Evolutionary conservation across 2,113 vertebrate genomes (phyloP).

Genomic region (Tichodroma muraria): DNA sequence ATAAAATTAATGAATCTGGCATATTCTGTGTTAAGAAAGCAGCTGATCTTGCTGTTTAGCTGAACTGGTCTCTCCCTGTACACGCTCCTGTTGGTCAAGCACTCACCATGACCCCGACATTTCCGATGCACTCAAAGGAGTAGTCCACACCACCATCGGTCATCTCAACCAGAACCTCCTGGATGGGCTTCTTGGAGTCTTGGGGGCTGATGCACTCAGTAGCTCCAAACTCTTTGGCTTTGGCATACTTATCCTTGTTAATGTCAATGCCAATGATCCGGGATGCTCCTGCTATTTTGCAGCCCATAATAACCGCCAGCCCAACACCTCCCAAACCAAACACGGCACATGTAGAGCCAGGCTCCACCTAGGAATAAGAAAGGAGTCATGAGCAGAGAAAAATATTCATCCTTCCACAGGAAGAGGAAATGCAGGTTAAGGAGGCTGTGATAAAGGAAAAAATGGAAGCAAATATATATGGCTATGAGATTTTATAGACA

Average conservation of each 20-base stretch:
- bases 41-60: not conserved
- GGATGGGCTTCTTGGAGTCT: conserved; percentile 73
- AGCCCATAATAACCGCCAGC: conserved; percentile 77
- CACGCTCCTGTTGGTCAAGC: rapidly evolving
- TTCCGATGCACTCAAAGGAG: conserved; percentile 80
- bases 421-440: not conserved
- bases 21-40: not conserved
- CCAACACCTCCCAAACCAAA: conserved; percentile 81
- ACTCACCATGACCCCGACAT: conserved; percentile 77
- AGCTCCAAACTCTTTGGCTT: conserved; percentile 76
- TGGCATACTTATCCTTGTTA: conserved; percentile 75
- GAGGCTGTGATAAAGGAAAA: not conserved
- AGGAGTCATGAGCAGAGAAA: not conserved
- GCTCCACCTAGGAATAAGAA: conserved; percentile 67
- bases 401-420: not conserved
- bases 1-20: not conserved
- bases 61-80: not conserved
- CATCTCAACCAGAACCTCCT: conserved; percentile 74
- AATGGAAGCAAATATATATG: not conserved
- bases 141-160: conserved; percentile 78
- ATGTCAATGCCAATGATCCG: conserved; percentile 76
- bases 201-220: conserved; percentile 74
- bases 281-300: conserved; percentile 74
- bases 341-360: conserved; percentile 74
- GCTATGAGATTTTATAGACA: not conserved